Evolutionary conservation across 2,888 invertebrate species (phyloP).

Genomic region (Ecdyonurus torrentis): DNA sequence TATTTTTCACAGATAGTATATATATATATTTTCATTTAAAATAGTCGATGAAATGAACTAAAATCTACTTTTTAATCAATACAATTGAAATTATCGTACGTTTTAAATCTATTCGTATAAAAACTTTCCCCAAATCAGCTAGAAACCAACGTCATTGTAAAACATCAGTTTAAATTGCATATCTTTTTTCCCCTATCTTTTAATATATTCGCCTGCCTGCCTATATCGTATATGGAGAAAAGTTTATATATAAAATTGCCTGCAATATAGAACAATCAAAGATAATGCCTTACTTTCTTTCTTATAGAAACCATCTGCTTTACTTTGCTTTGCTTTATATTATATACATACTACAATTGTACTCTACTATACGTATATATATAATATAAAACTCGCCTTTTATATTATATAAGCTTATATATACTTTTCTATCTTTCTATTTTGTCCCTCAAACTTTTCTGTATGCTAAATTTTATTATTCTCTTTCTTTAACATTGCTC

Average conservation of each 20-base stretch:
- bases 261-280: background rate
- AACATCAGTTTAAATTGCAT: background rate
- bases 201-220: background rate
- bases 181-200: no score
- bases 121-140: no score
- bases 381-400: background rate
- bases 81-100: no score
- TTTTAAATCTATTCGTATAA: no score
- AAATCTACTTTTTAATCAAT: no score
- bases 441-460: background rate
- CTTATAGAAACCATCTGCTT: background rate
- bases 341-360: no score
- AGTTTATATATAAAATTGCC: background rate
- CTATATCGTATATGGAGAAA: background rate
- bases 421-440: background rate
- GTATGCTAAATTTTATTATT: no score
- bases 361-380: background rate
- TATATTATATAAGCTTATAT: background rate
- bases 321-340: no score
- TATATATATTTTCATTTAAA: no score
- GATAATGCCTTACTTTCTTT: background rate
- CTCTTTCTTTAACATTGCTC: no score
- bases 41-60: no score
- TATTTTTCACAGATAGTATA: no score
- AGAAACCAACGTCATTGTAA: background rate